A percentile compares a stretch with the other conserved stretches of the same genome.
Evolutionary conservation across 2,113 vertebrate species (phyloP).

Genomic region (Psilopogon haemacephalus): DNA sequence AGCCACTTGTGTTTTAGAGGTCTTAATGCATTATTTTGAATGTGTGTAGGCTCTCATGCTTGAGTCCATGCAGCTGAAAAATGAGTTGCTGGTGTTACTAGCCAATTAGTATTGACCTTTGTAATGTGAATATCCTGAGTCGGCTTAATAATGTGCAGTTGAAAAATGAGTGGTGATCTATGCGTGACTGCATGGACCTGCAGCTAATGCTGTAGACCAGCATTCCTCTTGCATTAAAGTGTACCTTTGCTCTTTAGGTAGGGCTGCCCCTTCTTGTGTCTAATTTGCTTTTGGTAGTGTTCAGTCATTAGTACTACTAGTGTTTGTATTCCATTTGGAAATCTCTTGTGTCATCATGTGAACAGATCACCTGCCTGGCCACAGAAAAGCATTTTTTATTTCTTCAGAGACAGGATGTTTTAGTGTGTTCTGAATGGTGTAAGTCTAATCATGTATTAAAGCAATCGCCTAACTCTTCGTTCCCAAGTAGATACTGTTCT

Average conservation of each 20-base stretch:
- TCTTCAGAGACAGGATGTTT: background rate
- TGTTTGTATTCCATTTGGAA: background rate
- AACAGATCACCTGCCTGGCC: background rate
- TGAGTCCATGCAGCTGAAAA: background rate
- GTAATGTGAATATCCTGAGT: background rate
- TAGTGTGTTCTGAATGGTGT: background rate
- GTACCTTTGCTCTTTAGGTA: background rate
- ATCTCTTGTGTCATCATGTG: background rate
- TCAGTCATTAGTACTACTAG: background rate
- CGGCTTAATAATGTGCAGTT: fast-evolving
- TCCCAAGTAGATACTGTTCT: background rate
- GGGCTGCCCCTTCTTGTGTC: background rate
- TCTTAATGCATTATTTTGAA: background rate
- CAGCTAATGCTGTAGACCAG: background rate
- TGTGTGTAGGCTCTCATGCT: background rate
- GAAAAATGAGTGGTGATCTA: background rate
- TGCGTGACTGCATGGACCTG: background rate
- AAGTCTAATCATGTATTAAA: background rate
- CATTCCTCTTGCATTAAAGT: background rate
- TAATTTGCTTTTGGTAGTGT: background rate
- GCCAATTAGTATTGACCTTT: background rate
- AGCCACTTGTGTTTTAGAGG: background rate
- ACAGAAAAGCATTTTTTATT: background rate
- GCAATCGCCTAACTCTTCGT: background rate
- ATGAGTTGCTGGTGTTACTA: background rate